Base-by-base conservation (phyloP, 2,797 vertebrate species). In the Ceyx erithaca region DNA sequence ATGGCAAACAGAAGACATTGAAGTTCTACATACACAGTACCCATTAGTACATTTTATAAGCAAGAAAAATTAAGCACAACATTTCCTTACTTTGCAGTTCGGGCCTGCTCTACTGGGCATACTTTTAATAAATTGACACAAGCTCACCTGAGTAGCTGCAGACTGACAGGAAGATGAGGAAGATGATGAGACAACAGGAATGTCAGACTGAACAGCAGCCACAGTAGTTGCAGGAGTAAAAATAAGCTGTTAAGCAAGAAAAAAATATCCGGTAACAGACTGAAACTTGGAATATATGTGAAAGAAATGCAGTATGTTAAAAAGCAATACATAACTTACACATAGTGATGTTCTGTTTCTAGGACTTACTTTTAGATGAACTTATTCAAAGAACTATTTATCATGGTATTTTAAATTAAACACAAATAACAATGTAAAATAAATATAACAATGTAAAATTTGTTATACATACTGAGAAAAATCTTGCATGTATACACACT, bases 61-160 rank as follows among this genome's bases (percentile, higher is more conserved):
- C 8, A 43, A 62, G 40, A n/a, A 62, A 89, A 72, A 43, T 33
- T 48, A 46, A 75, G 43, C 22, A 59, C 25, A 25, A 3, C 6
- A 8, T 33, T 61, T 59, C 61, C 28, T 66, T 69, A 59, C 10
- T 45, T 72, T 49, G 15, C 28, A 58, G 14, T 66, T 80, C 23
- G 62, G 35, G 51, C 21, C 33, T 26, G 49, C 59, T 78, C 12
- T 8, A 28, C 9, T 33, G 28, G 33, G 76, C 33, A 30, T 12
- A 43, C 7, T 13, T 89, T 51, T 35, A 64, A 46, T 33, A 87
- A 94, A 81, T 92, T 86, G 58, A 86, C 40, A 80, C 58, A 77
- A 91, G 94, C 98, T 99, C 98, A 99, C 99, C 98, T 99, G 98
- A 98, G 98, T 98, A 88, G 98, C 98, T 97, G 98, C 97, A 87